A percentile compares a stretch with the other conserved stretches of the same genome.
These are phyloP conservation scores for Tachycineta bicolor DNA, from an alignment of 2,113 vertebrate genomes.

Conservation along the genomic window DNA sequence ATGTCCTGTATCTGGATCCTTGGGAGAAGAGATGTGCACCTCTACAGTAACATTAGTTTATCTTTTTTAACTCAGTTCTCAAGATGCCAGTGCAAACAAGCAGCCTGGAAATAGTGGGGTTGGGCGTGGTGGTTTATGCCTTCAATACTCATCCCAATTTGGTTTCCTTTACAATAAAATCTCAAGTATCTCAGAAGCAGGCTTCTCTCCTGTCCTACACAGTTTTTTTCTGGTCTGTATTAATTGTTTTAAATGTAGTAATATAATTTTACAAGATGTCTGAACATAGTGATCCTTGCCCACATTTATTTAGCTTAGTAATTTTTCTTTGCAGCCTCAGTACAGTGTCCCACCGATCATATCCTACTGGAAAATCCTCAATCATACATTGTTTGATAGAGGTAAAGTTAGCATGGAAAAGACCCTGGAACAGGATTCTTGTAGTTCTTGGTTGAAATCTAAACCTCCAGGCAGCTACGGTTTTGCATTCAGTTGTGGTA, in stretches of 20 bases:
- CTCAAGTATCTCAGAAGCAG: neutral
- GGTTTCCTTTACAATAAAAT: neutral
- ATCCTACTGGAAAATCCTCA: neutral
- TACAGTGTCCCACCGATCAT: neutral
- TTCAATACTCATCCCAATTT: neutral
- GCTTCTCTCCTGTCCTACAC: accelerated
- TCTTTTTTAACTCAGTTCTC: neutral
- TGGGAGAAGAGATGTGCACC: neutral
- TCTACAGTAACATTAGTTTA: neutral
- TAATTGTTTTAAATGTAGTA: neutral
- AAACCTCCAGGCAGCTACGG: neutral
- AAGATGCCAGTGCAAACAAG: neutral
- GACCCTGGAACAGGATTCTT: neutral
- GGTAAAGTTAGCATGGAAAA: neutral
- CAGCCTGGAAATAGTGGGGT: neutral
- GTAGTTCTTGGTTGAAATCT: neutral
- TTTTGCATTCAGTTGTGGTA: neutral
- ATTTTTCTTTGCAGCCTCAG: neutral
- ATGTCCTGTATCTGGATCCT: accelerated
- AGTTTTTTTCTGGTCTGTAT: neutral
- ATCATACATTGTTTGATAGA: neutral
- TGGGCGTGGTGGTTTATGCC: too few relatives aligned
- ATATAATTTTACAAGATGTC: neutral
- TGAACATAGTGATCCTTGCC: neutral
- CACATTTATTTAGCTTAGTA: neutral